Percentiles rank a stretch among this genome's conserved stretches.
These are phyloP conservation scores for Coboldia fuscipes DNA, from an alignment of 1,140 invertebrate species.

Conservation along the genomic window DNA sequence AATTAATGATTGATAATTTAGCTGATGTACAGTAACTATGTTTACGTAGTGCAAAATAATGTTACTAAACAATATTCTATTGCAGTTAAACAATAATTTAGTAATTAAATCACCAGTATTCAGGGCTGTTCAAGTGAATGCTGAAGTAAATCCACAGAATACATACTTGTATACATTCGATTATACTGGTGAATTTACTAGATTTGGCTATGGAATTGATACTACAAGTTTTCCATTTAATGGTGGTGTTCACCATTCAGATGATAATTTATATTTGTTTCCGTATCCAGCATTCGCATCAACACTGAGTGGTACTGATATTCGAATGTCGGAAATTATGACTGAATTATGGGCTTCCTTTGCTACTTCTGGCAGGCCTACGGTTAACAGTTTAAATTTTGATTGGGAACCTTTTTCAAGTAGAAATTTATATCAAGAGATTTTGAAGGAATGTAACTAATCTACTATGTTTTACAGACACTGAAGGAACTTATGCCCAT, in stretches of 20 bases:
- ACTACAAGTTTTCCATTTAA: slow-evolving; percentile 18
- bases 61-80: background rate
- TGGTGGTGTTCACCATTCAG: slow-evolving; percentile 16
- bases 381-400: no score
- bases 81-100: slow-evolving; percentile 16
- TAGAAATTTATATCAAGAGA: no score
- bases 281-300: slow-evolving; percentile 16
- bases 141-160: slow-evolving; percentile 16
- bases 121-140: slow-evolving; percentile 17
- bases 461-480: no score
- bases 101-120: slow-evolving; percentile 18
- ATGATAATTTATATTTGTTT: slow-evolving; percentile 17
- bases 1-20: slow-evolving; percentile 13
- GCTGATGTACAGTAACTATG: slow-evolving; percentile 13
- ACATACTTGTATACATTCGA: slow-evolving; percentile 19
- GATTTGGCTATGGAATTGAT: slow-evolving; percentile 15
- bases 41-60: background rate
- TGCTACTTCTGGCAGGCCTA: slow-evolving; percentile 15
- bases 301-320: slow-evolving; percentile 14
- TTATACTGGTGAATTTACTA: slow-evolving; percentile 18
- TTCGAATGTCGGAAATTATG: slow-evolving; percentile 15
- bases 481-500: no score
- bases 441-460: no score
- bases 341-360: slow-evolving; percentile 20
- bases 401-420: no score